Base-by-base conservation (phyloP, 2,888 invertebrate genomes). In the Eilema sororculum region DNA sequence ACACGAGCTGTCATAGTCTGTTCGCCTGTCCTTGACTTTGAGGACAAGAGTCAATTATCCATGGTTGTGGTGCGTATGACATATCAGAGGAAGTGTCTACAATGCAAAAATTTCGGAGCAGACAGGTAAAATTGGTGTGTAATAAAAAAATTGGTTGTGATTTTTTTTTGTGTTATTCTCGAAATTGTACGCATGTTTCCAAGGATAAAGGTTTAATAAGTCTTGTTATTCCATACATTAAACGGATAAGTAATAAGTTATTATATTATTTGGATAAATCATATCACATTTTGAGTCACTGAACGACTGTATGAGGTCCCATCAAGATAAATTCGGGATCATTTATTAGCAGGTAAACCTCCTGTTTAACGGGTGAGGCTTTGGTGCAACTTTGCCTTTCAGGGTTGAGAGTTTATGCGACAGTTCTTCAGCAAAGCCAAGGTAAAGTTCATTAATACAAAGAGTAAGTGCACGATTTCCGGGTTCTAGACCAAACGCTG, bases 21-120 rank as follows among this genome's bases (percentile, higher is more conserved):
- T 73, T 58, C 9, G 57, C 13, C 24, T 67, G 76, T 68, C 81
- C 83, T 82, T 86, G 88, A 84, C 85, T 84, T 84, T 85, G 80
- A 74, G 79, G 73, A 75, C 75, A 74, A 67, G 64, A 62, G 46
- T 64, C 78, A 67, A 81, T 80, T 80, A 75, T 41, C 22, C 3
- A 78, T 64, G 71, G 71, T 71, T 52, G 64, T 72, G 72, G 56
- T 56, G 72, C 56, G 56, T 46, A 60, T 69, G 58, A 69, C 71
- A 74, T 77, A 13, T 58, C 33, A 22, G 65, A 60, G 62, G 46
- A 67, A 61, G n/a, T 68, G 41, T 57, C 67, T 64, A 28, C 46
- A 58, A 68, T 60, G 16, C 28, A 41, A 65, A 37, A 66, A 66
- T 25, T 16, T 65, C 13, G 58, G 6, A 8, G 37, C 66, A 37